Percentiles rank a stretch among this genome's conserved stretches.
These are phyloP conservation scores for Lytechinus variegatus DNA, from an alignment of 35 echinoderm and acorn worm species.

Conservation along the genomic window DNA sequence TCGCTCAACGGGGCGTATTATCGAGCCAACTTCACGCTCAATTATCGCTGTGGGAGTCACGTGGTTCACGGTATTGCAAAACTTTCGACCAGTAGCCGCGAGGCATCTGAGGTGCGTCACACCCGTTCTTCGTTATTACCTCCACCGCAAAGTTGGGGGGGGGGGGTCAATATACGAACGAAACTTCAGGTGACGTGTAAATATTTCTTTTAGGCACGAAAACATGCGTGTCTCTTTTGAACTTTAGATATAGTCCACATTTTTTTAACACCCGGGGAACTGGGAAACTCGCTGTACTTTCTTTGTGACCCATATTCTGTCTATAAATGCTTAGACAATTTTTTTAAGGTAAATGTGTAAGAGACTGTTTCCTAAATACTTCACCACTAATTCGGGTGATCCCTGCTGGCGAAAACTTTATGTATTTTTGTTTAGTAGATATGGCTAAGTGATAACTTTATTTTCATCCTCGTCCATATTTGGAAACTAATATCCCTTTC, in stretches of 20 bases:
- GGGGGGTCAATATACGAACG: neutral
- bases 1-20: conserved; percentile 39
- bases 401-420: too few species aligned
- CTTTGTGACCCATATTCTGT: too few species aligned
- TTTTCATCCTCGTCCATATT: too few species aligned
- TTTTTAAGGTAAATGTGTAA: too few species aligned
- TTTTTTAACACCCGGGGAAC: too few species aligned
- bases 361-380: too few species aligned
- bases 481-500: too few species aligned
- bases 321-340: too few species aligned
- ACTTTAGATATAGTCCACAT: neutral
- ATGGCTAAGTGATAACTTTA: too few species aligned
- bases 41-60: conserved; percentile 27
- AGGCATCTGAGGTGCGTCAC: conserved; percentile 1
- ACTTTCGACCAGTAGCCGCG: neutral
- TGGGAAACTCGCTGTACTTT: too few species aligned
- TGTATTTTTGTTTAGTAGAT: too few species aligned
- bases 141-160: neutral
- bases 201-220: neutral
- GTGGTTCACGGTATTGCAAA: conserved; percentile 6
- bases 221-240: neutral
- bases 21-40: conserved; percentile 27
- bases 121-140: neutral
- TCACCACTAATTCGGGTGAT: too few species aligned
- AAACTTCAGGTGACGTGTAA: neutral